phyloP scores from a whole-genome alignment of 2,888 invertebrate species.

The Molorchus minor region DNA sequence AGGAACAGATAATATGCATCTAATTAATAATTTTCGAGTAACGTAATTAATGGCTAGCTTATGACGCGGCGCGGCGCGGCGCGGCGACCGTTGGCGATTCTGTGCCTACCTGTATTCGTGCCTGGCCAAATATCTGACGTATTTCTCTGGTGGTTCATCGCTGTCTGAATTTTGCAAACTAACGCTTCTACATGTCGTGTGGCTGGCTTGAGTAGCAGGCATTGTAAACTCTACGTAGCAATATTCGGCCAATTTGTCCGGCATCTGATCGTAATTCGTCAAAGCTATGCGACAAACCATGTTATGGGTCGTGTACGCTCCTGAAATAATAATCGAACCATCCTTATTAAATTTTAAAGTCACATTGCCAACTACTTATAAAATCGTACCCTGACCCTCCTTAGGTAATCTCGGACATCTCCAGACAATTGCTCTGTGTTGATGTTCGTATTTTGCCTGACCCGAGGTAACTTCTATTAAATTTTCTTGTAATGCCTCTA shows the following conservation, averaged over 20 bases:
- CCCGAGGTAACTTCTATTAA: conserved; percentile 96
- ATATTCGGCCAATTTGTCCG: conserved; percentile 88
- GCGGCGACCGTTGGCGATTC: neutral
- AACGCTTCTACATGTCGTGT: conserved; percentile 95
- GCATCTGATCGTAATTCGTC: conserved; percentile 97
- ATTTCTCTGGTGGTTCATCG: conserved; percentile 96
- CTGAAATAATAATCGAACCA: conserved; percentile 68
- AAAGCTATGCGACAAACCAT: conserved; percentile 94
- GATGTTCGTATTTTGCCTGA: conserved; percentile 98
- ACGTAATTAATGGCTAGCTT: no score
- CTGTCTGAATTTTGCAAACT: conserved; percentile 86
- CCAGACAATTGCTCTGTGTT: conserved; percentile 98
- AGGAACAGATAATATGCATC: no score
- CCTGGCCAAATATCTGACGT: conserved; percentile 93
- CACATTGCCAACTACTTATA: neutral
- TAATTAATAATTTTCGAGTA: no score
- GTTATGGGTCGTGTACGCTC: conserved; percentile 97
- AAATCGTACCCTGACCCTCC: conserved; percentile 90
- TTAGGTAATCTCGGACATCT: conserved; percentile 96
- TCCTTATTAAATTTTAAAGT: neutral
- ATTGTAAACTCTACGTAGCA: conserved; percentile 97
- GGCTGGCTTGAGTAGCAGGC: conserved; percentile 95
- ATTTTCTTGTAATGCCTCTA: conserved; percentile 89
- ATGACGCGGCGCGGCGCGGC: no score
- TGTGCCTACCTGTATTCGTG: conserved; percentile 86